A percentile compares a stretch with the other conserved stretches of the same genome.
Evolutionary conservation across 2,888 invertebrate genomes (phyloP).

Genomic region (Drosophila vallismaia): DNA sequence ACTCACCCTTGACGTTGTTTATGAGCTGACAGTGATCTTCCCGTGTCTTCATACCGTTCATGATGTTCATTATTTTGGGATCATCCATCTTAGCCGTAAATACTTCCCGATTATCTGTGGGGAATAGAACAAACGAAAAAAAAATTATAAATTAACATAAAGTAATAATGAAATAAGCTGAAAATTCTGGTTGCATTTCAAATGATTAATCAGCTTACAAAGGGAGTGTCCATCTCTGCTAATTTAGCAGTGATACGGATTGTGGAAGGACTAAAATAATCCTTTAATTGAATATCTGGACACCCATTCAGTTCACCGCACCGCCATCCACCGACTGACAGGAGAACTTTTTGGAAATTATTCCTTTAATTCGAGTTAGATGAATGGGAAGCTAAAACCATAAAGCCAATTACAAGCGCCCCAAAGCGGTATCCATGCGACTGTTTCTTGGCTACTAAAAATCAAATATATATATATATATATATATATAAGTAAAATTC

Average conservation of each 20-base stretch:
- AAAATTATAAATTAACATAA: not conserved
- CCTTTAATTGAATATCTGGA: slow-evolving; percentile 40
- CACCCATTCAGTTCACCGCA: slow-evolving; percentile 14
- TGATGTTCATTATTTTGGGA: slow-evolving; percentile 66
- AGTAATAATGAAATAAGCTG: not conserved
- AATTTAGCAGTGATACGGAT: slow-evolving; percentile 5
- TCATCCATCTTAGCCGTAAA: slow-evolving; percentile 56
- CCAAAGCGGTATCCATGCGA: slow-evolving; percentile 60
- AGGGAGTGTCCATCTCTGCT: not conserved
- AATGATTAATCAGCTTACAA: slow-evolving; percentile 10
- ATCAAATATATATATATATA: slow-evolving; percentile 61
- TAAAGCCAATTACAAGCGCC: slow-evolving; percentile 49
- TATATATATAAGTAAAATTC: slow-evolving; percentile 63
- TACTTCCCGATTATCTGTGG: slow-evolving; percentile 31
- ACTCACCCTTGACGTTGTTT: slow-evolving; percentile 66
- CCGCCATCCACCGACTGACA: not conserved
- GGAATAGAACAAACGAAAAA: not conserved
- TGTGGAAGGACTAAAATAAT: slow-evolving; percentile 23
- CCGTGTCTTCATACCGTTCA: slow-evolving; percentile 65
- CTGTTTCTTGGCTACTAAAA: slow-evolving; percentile 68
- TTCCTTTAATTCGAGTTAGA: slow-evolving; percentile 45
- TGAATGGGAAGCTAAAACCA: slow-evolving; percentile 42
- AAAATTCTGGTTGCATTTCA: not conserved
- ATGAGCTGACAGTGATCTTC: slow-evolving; percentile 72
- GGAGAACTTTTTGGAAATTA: slow-evolving; percentile 46